These are phyloP conservation scores for Agonopterix arenella DNA, from an alignment of 2,888 invertebrate genomes.

Conservation along the genomic window DNA sequence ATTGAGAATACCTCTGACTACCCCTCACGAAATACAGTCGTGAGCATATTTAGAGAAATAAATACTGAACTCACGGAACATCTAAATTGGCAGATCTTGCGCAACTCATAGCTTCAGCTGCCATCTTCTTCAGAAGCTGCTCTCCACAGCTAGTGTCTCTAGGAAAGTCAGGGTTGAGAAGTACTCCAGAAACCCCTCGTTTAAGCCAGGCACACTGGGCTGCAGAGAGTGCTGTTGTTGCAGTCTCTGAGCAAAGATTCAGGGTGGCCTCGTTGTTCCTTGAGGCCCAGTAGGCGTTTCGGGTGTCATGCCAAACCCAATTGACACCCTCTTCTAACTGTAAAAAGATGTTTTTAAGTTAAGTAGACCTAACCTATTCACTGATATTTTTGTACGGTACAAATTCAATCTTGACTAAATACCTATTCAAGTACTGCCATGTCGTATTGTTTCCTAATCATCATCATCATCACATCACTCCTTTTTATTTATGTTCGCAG, in stretches of 20 bases:
- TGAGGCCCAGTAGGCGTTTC: conserved; percentile 40
- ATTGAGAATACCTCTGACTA: no score
- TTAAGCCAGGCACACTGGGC: conserved; percentile 56
- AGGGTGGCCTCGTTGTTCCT: conserved; percentile 39
- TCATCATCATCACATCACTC: no score
- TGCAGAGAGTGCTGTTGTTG: conserved; percentile 36
- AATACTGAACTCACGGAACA: conserved; percentile 36
- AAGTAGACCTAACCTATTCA: no score
- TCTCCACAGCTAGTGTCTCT: conserved; percentile 36
- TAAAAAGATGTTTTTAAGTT: no score
- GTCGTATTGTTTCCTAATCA: no score
- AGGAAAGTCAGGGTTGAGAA: conserved; percentile 47
- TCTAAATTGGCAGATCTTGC: conserved; percentile 39
- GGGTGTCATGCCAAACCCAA: conserved; percentile 47
- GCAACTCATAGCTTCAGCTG: conserved; percentile 47
- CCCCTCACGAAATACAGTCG: no score
- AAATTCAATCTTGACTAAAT: no score
- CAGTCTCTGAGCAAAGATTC: conserved; percentile 51
- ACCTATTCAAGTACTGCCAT: no score
- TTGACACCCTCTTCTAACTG: conserved; percentile 20
- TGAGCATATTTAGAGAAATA: neutral
- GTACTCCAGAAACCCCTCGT: conserved; percentile 46
- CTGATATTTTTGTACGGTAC: no score
- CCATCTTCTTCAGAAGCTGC: conserved; percentile 42
- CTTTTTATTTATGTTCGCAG: no score